Base-by-base conservation (phyloP, 2,113 vertebrate genomes). In the Thunnus thynnus region DNA sequence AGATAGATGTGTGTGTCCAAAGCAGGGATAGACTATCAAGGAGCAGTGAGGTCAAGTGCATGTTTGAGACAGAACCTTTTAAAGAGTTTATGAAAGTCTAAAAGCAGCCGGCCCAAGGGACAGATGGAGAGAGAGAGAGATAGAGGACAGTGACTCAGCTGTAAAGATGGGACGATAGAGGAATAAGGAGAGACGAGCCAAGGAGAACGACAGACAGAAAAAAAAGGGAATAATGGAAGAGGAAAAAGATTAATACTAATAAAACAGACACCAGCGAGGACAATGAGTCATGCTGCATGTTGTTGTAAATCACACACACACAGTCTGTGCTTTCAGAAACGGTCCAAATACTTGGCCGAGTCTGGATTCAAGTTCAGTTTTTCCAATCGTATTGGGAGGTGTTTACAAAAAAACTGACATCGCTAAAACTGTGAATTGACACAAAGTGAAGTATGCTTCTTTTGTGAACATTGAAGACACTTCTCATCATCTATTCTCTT, bases 141-240 rank as follows among this genome's bases (percentile, higher is more conserved):
- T 69, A 55, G 54, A 30, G 46, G 50, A 51, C 48, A 17, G 85
- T 85, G 84, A 89, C 72, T 87, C 74, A 83, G 84, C 85, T 52
- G 46, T 44, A 56, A 67, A 78, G 75, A 80, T 65, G 54, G 56
- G n/a, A 27, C 0, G 36, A 69, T 54, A 68, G 14, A 80, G 52
- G 27, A 57, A 55, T 22, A n/a, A 72, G 50, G 32, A 32, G 41
- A 57, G 36, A 62, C 0, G 0, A 13, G 47, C 65, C 58, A 66
- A 66, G 65, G n/a, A 55, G 11, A 73, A 63, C 30, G 79, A 55
- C 51, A 70, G 54, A 68, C 36, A 67, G 25, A 17, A n/a, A 13
- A 25, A 44, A 18, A 16, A 30, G 8, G 13, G 22, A 52, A 72
- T 58, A 51, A 44, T 16, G 55, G 36, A 70, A 55, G 66, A 65